Base-by-base conservation (phyloP, 2,113 vertebrate genomes). In the Octodon degus region DNA sequence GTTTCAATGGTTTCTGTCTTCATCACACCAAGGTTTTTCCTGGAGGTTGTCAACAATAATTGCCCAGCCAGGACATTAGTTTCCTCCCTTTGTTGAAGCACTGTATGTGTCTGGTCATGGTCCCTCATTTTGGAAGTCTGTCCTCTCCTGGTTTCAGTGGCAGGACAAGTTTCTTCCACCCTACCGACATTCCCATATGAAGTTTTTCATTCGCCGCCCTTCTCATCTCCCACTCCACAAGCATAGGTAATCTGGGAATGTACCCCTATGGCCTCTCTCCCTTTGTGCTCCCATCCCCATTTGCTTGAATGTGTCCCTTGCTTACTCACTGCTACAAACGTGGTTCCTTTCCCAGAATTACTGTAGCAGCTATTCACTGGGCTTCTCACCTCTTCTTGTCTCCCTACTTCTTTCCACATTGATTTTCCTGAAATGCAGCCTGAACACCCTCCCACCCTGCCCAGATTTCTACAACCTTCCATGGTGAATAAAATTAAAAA, bases 401-500 rank as follows among this genome's bases (percentile, higher is more conserved):
- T 94, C 24, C 16, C 63, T 60, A 50, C 68, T 92, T 90, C 43
- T 47, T 87, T 96, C 50, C 30, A 14, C 50, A 90, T 53, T 84
- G 40, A 77, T 91, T 77, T 95, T 84, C 25, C 86, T 60, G 12
- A 90, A 88, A 22, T 50, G 17, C 19, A 34, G 5, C 88, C 22
- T 92, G 53, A 65, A 30, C 68, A 47, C 13, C 65, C 4, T 25
- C 37, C 24, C 32, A n/a, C 34, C 16, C 58, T 90, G 24, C 68
- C 47, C 27, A 24, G 43, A 88, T 67, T 60, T 55, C 27, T 19
- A 47, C 5, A 17, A 8, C 50, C 20, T 91, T 93, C 14, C 12
- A 58, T 84, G 40, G 50, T 76, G 63, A 88, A 72, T 6, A 85
- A 65, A 93, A 83, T 94, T 65, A 5, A 91, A 96, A 37, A 25